Evolutionary conservation across 2,113 vertebrate genomes (phyloP), one percentile per base, ranked within the genome.

Genomic region (Indri indri): DNA sequence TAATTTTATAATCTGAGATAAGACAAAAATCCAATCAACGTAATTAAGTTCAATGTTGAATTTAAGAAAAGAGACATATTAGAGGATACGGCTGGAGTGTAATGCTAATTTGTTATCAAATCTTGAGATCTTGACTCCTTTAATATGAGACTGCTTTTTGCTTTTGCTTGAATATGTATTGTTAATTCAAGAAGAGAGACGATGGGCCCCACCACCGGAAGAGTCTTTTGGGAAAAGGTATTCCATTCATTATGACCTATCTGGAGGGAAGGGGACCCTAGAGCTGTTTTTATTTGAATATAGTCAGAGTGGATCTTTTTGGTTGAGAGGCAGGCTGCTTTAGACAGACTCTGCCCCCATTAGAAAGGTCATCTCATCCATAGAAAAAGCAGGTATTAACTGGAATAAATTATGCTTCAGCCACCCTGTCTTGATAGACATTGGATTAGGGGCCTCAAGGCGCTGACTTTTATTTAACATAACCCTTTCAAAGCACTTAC

Each of bases 11-110:
- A 74, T 80, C 89, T 79, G 94, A 98, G 96, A 97, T 95, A 98
- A 95, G 89, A 97, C 94, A 95, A 94, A 98, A 97, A 98, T 91
- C 87, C 87, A 97, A 88, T 97, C 73, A 92, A 93, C 3, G 1
- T 97, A 97, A 98, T 97, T 97, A 98, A 97, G 98, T 97, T 98
- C 96, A 93, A 89, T 97, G 90, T 22, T 95, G 84, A 98, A 95
- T 95, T 97, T 97, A 94, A 94, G 80, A 97, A 84, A 97, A 96
- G 96, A 98, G 79, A 93, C 10, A 96, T 83, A 87, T 80, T 96
- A 96, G 90, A 88, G 77, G 81, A 97, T 88, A 91, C 47, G 84
- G 90, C 73, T 68, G 82, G 80, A 93, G 79, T 94, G 94, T 89
- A 98, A 96, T 90, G 66, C 30, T 98, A 96, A 94, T 97, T 98